Base-by-base conservation (phyloP, 2,113 vertebrate genomes). In the Ceuthmochares aereus region DNA sequence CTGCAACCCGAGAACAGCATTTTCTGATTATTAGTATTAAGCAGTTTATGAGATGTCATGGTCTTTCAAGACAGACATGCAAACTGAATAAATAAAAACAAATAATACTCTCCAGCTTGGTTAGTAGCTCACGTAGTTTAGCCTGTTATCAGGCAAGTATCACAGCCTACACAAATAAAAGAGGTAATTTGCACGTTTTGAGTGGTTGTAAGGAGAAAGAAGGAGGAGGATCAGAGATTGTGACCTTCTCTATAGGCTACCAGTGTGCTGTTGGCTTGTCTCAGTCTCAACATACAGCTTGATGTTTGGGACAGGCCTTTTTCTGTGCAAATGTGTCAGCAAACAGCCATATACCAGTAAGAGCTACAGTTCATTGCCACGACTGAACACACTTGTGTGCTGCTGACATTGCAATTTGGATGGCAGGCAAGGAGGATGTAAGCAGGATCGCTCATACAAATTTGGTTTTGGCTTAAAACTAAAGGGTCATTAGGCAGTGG, bases 291-390 rank as follows among this genome's bases (percentile, higher is more conserved):
- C 8, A 5, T 25, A 32, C 0, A 43, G 17, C 14, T 55, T 84
- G 10, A 8, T 16, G 11, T 87, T 85, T 29, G 1, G 10, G 9
- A 36, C 23, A 79, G 34, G 12, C 2, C 27, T 76, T 42, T 87
- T 45, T 20, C 17, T 6, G 12, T 32, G 4, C 1, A 76, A 52
- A 51, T 14, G 3, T 80, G 36, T 21, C 59, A 76, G 8, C 37
- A 37, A 59, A 47, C 43, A 78, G 20, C 15, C 0, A 0, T 32
- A 21, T 77, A 20, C 32, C 56, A n/a, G 6, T 18, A 22, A 36
- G 12, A 69, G 26, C 76, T 67, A 84, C 23, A 74, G 30, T 74
- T 74, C 74, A 37, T 63, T 32, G 43, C 27, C 30, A 58, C 23
- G 43, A 27, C 17, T 85, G 54, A 87, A 56, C 40, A 52, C 58